A percentile compares a stretch with the other conserved stretches of the same genome.
Evolutionary conservation across 2,888 invertebrate genomes (phyloP).

Genomic region (Zelleria hepariella): DNA sequence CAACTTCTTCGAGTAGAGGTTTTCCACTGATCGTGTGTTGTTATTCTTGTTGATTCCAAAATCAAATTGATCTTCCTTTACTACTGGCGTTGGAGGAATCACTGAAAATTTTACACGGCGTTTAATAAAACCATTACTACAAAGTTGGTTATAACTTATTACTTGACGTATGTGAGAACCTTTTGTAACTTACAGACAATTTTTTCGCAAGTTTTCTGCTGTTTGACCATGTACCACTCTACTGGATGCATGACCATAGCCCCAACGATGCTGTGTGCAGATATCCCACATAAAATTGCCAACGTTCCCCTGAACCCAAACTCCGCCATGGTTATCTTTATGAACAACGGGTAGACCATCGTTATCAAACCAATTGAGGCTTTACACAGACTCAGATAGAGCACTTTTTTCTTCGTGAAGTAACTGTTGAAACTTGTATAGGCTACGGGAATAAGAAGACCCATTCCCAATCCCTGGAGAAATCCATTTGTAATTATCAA

Average conservation of each 20-base stretch:
- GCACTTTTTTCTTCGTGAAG: conserved; percentile 78
- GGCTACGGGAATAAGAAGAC: conserved; percentile 79
- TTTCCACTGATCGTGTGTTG: conserved; percentile 49
- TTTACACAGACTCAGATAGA: conserved; percentile 80
- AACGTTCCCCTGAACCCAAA: conserved; percentile 82
- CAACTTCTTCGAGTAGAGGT: conserved; percentile 37
- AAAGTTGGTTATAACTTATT: not conserved
- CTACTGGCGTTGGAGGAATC: conserved; percentile 60
- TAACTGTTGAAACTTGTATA: conserved; percentile 83
- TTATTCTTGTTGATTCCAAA: conserved; percentile 28
- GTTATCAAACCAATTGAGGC: conserved; percentile 77
- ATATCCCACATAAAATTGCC: conserved; percentile 77
- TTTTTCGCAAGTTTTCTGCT: conserved; percentile 48
- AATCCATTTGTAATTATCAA: conserved; percentile 76
- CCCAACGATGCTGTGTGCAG: conserved; percentile 77
- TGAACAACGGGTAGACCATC: conserved; percentile 77
- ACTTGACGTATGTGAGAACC: not conserved
- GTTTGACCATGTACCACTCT: conserved; percentile 76
- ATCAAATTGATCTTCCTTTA: conserved; percentile 44
- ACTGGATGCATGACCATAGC: conserved; percentile 81
- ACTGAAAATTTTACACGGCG: conserved; percentile 32
- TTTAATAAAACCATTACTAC: not conserved
- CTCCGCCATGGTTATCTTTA: conserved; percentile 73
- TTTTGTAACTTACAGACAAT: conserved; percentile 52
- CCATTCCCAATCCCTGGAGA: conserved; percentile 77